Conservation (phyloP, 2,797 vertebrate genomes). For the Melopsittacus undulatus region DNA sequence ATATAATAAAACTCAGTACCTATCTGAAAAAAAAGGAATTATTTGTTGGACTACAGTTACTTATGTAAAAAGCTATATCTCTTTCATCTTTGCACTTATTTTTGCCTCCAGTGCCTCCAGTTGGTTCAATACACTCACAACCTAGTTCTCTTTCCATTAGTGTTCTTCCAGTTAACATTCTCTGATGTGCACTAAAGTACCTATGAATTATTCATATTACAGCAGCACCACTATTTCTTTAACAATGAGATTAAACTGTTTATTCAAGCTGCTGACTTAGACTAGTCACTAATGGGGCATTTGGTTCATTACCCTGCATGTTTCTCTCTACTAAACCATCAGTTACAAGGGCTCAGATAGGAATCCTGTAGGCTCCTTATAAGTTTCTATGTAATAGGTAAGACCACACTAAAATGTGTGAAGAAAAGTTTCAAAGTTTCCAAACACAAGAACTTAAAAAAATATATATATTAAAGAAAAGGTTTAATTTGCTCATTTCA, state of each 20-base stretch:
- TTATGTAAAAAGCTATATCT: background rate
- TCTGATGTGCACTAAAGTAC: background rate
- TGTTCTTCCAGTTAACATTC: background rate
- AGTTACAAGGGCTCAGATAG: background rate
- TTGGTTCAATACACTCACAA: background rate
- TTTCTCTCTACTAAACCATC: background rate
- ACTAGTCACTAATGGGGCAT: background rate
- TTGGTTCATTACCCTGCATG: background rate
- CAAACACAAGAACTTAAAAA: background rate
- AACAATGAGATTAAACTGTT: background rate
- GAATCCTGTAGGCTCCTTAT: background rate
- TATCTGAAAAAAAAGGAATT: background rate
- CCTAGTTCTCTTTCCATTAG: background rate
- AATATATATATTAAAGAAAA: background rate
- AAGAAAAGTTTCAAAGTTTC: background rate
- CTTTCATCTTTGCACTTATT: background rate
- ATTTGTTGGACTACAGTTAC: background rate
- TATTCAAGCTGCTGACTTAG: background rate
- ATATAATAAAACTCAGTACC: background rate
- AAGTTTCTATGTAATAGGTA: background rate
- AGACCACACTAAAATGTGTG: background rate
- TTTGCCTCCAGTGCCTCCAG: background rate
- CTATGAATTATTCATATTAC: background rate
- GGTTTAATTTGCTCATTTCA: background rate
- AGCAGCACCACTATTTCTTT: background rate